Evolutionary conservation across 1,140 invertebrate species (phyloP), one percentile per base, ranked within the genome.

Genomic region (Procambarus clarkii): DNA sequence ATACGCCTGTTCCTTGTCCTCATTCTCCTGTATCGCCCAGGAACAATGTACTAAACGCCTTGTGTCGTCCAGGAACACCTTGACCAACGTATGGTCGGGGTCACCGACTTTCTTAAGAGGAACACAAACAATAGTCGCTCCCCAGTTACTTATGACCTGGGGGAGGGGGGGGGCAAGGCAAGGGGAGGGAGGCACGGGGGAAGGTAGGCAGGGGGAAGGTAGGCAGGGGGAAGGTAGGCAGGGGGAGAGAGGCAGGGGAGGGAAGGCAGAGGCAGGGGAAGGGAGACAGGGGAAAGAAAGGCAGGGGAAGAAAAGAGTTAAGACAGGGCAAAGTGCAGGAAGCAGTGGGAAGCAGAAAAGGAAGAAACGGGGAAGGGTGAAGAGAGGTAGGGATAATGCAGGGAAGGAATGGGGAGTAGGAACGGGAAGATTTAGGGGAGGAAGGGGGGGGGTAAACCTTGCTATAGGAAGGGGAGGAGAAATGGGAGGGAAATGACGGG

Each of bases 351-450:
- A 34, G 58, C 21, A 58, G 45, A 24, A 45, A 60, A 60, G 60
- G 34, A 44, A n/a, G 34, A n/a, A 13, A n/a, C 13, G 15, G n/a
- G 15, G 45, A 60, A 46, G 60, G 50, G 48, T 13, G 15, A 24
- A 48, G 44, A 45, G 34, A 48, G 64, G 15, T n/a, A 24, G 15
- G n/a, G 9, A 15, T 13, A 45, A 71, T 13, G 24, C 13, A 34
- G 64, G 60, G 50, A 82, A 50, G 60, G 80, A 82, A 69, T n/a
- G 24, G 79, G 21, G 46, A 81, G 79, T 8, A 24, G 13, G 60
- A 84, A 45, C 64, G 82, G n/a, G 46, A n/a, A 24, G 50, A 58
- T 5, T 5, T 8, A 81, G 45, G 24, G 46, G n/a, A 24, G 15
- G 58, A 74, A 24, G 4, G 69, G 9, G 18, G 21, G 34, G 50